These are phyloP conservation scores for Scelioninae gen. 1 DNA, from an alignment of 2,888 invertebrate genomes.

Conservation along the genomic window DNA sequence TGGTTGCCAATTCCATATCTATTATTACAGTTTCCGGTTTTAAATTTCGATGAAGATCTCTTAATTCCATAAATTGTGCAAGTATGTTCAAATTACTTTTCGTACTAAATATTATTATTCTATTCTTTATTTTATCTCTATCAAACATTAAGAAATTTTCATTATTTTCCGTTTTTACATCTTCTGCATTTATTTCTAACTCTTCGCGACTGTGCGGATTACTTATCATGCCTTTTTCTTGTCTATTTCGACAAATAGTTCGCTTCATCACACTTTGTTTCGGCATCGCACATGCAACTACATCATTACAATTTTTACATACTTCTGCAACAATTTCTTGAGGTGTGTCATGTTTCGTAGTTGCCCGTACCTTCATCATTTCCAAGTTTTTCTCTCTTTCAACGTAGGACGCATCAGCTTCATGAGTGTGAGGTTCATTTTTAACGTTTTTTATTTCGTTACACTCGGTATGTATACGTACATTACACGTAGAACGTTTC, in stretches of 20 bases:
- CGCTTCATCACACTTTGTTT: not conserved
- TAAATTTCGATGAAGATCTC: too few relatives aligned
- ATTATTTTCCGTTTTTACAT: too few relatives aligned
- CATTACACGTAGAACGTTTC: not conserved
- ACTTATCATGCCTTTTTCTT: too few relatives aligned
- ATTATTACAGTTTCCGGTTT: too few relatives aligned
- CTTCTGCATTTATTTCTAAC: too few relatives aligned
- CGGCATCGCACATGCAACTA: constrained; percentile 5
- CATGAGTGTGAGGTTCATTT: constrained; percentile 14
- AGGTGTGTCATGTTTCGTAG: not conserved
- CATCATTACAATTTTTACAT: constrained; percentile 1
- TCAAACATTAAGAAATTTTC: too few relatives aligned
- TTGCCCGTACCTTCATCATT: not conserved
- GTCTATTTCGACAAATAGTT: not conserved
- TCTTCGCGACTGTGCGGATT: too few relatives aligned
- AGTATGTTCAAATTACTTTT: too few relatives aligned
- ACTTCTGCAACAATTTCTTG: not conserved
- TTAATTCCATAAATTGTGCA: too few relatives aligned
- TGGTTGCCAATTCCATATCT: too few relatives aligned
- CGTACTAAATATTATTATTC: too few relatives aligned
- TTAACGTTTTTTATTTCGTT: not conserved
- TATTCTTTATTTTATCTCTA: too few relatives aligned
- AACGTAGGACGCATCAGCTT: not conserved
- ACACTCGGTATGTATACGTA: not conserved
- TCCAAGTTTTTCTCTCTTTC: constrained; percentile 6